phyloP scores from a whole-genome alignment of 2,113 vertebrate genomes.

The Dasyurus viverrinus region DNA sequence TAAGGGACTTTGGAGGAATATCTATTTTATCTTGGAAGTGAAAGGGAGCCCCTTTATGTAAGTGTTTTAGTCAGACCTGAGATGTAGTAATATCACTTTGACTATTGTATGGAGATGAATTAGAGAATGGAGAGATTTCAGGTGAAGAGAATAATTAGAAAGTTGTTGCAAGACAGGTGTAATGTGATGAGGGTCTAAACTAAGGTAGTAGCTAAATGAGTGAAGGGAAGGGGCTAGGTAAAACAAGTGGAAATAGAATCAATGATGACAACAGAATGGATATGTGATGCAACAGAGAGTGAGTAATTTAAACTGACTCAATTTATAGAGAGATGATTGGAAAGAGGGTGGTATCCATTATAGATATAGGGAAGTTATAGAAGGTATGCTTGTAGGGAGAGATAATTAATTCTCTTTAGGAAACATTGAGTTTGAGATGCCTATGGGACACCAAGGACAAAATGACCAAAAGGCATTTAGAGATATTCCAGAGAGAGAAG shows the following conservation, averaged over 20 bases:
- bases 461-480: not conserved
- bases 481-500: not conserved
- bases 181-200: not conserved
- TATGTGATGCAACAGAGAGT: not conserved
- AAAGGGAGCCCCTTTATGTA: not conserved
- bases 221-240: not conserved
- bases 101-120: not conserved
- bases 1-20: not conserved
- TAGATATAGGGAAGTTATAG: not conserved
- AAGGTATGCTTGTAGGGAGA: not conserved
- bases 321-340: not conserved
- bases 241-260: not conserved
- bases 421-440: not conserved
- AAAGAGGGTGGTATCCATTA: not conserved
- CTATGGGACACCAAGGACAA: not conserved
- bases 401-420: not conserved
- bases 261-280: not conserved
- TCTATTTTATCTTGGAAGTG: not conserved
- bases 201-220: not conserved
- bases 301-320: not conserved
- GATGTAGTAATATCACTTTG: not conserved
- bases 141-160: not conserved
- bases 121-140: not conserved
- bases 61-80: not conserved
- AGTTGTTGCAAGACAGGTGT: not conserved